Base-by-base conservation (phyloP, 2,888 invertebrate genomes). In the Fabriciana adippe region DNA sequence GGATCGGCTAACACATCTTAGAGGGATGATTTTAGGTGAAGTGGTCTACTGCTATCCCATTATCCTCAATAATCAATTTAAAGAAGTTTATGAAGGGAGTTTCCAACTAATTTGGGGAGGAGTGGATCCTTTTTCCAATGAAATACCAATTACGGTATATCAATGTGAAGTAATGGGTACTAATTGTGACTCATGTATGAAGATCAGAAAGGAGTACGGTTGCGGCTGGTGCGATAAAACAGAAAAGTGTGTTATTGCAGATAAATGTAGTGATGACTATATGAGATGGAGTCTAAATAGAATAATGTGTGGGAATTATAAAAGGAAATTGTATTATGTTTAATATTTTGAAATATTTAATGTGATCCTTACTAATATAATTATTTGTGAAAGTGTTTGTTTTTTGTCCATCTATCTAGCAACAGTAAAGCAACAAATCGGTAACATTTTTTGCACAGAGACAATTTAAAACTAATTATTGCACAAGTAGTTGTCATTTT, bases 21-120 rank as follows among this genome's bases (percentile, higher is more conserved):
- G 76, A 70, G 83, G 78, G n/a, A 6, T 79, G 6, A 70, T 83
- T 50, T 16, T 81, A 15, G 76, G 78, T 11, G 73, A 81, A 62
- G 60, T 69, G 1, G 75, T 84, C 15, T 76, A 79, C 51, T 85
- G 84, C 61, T 77, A 78, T 66, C 78, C 81, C 8, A 69, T 80
- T 18, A 66, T 64, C 3, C 59, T 84, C 50, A 54, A 73, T 1
- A 69, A 47, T 18, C 35, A 71, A 6, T 48, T 63, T 15, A 72
- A 73, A 11, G 67, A 73, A 31, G 68, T 54, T 3, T 77, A 78
- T 3, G 72, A 54, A 41, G 85, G 84, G 16, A 61, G 55, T 14
- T 65, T 80, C 13, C 76, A 71, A 26, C 51, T 80, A 3, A 73
- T 78, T 26, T 79, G 80, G 78, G 79, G 78, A 15, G 84, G 84